Evolutionary conservation across 2,888 invertebrate species (phyloP).

Genomic region (Amiota minor): DNA sequence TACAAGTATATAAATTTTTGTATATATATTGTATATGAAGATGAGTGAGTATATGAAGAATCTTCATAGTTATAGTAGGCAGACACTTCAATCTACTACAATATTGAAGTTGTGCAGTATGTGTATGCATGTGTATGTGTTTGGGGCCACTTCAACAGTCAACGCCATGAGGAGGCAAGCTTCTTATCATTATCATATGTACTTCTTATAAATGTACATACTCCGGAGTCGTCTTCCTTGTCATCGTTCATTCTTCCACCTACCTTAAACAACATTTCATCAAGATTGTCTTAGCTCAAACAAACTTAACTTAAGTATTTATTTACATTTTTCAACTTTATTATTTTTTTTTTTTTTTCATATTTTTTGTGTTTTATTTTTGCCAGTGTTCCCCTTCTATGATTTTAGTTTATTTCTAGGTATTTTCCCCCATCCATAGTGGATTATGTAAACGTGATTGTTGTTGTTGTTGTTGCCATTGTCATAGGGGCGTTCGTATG

Average conservation of each 20-base stretch:
- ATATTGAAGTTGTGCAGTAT: neutral
- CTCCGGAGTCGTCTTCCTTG: no score
- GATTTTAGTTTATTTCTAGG: conserved; percentile 1
- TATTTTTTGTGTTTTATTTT: neutral
- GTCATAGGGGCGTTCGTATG: neutral
- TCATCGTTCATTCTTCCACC: no score
- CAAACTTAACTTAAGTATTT: conserved; percentile 42
- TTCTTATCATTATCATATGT: no score
- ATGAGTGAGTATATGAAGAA: neutral
- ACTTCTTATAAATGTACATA: no score
- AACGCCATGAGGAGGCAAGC: conserved; percentile 12
- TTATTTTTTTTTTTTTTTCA: no score
- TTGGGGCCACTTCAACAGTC: conserved; percentile 23
- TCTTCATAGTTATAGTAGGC: neutral
- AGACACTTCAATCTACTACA: neutral
- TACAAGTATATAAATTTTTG: neutral
- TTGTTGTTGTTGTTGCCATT: no score
- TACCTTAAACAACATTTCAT: conserved; percentile 9
- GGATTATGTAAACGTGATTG: conserved; percentile 9
- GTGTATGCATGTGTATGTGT: neutral
- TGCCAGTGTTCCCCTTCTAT: conserved; percentile 13
- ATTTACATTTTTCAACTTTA: conserved; percentile 45
- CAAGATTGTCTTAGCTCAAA: conserved; percentile 24
- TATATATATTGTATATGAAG: neutral
- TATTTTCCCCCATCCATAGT: neutral